Base-by-base conservation (phyloP, 2,888 invertebrate genomes). In the Tetranychus truncatus region DNA sequence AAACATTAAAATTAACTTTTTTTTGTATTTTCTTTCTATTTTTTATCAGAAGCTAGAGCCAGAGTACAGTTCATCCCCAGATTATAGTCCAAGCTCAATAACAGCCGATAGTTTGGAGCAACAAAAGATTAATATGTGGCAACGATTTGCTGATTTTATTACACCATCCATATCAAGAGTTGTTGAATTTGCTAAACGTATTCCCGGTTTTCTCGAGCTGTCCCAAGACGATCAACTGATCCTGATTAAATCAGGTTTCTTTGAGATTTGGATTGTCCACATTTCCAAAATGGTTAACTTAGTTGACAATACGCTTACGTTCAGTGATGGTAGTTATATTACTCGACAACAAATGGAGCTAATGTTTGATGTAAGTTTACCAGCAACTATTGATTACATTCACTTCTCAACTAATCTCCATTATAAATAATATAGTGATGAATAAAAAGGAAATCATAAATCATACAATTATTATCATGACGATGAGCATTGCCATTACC, bases 191-290 rank as follows among this genome's bases (percentile, higher is more conserved):
- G 94, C 94, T 75, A 97, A 97, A 84, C 87, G 91, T 80, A 89
- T 95, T 80, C 95, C 96, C 78, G 87, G 93, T 78, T 96, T 96
- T 85, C 87, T 89, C 81, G 88, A 89, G 79, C 87, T 96, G 80
- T 88, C 89, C 75, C 95, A 96, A 84, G 95, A 95, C 82, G 96
- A 96, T 84, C 96, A 97, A 84, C 87, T 97, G 80, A 93, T 95
- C 80, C 87, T 97, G 79, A 93, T 96, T 81, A 96, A 97, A 86
- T 88, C 89, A 66, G 95, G 95, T 77, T 97, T 97, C 86, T 94
- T 95, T 83, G 96, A 96, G 84, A 89, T 95, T 78, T 96, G 95
- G 95, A 86, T 95, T 79, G 89, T 91, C 73, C 89, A 94, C 81
- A 89, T 91, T 78, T 88, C 92, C 11, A 87, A 90, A 78, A 87